These are phyloP conservation scores for Calcarius ornatus DNA, from an alignment of 2,113 vertebrate species.

Conservation along the genomic window DNA sequence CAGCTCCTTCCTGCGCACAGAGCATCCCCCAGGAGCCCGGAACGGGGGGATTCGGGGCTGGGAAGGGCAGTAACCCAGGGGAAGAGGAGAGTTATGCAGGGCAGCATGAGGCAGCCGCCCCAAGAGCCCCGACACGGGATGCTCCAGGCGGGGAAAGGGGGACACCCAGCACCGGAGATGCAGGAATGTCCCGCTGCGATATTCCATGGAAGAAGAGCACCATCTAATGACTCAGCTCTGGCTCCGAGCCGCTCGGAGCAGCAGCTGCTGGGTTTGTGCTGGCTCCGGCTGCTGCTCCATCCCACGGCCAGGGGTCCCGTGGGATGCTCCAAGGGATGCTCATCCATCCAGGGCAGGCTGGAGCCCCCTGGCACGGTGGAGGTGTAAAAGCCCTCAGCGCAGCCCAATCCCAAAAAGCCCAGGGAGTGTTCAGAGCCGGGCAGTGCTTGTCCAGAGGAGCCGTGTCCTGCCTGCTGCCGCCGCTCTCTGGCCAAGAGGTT, in stretches of 20 bases:
- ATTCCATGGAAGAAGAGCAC: background rate
- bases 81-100: background rate
- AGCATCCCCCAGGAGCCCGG: background rate
- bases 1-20: background rate
- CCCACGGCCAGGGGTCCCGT: fast-evolving
- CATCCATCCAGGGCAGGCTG: fast-evolving
- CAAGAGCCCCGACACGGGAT: fast-evolving
- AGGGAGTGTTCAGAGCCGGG: fast-evolving
- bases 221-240: background rate
- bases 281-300: background rate
- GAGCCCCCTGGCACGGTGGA: fast-evolving
- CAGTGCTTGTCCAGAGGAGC: fast-evolving
- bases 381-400: background rate
- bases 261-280: too few species aligned
- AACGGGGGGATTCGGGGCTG: fast-evolving
- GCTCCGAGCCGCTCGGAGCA: fast-evolving
- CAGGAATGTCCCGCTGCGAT: fast-evolving
- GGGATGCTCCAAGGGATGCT: background rate
- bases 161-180: fast-evolving
- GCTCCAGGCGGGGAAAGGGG: background rate
- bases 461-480: background rate
- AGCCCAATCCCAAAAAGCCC: background rate
- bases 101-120: background rate
- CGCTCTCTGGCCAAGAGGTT: background rate
- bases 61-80: background rate